phyloP scores from a whole-genome alignment of 2,888 invertebrate species.

The Idaea aversata region DNA sequence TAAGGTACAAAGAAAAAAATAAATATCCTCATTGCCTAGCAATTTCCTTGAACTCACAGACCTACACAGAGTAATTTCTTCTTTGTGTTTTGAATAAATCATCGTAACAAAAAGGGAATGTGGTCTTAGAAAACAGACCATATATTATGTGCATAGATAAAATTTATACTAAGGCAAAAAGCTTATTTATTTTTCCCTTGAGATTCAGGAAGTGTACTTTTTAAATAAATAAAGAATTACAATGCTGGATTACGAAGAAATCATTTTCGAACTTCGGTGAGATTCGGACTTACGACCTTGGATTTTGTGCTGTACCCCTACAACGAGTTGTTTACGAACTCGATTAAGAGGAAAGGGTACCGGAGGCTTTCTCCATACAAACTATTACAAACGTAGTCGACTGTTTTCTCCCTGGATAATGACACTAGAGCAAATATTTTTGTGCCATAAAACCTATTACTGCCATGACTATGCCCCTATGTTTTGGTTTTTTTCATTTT shows the following conservation, averaged over 20 bases:
- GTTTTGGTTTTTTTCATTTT: too few relatives aligned
- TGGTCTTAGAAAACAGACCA: slow-evolving; percentile 11
- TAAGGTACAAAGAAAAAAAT: neutral
- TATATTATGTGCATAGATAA: slow-evolving; percentile 3
- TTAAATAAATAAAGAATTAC: slow-evolving; percentile 10
- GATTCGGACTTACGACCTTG: too few relatives aligned
- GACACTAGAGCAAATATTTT: too few relatives aligned
- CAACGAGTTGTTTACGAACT: too few relatives aligned
- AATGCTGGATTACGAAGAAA: neutral
- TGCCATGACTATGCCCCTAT: too few relatives aligned
- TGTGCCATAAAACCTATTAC: too few relatives aligned
- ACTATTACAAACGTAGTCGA: too few relatives aligned
- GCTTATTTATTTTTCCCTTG: neutral
- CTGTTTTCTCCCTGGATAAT: too few relatives aligned
- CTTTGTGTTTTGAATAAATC: neutral
- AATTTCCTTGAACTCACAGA: neutral
- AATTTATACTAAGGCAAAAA: neutral
- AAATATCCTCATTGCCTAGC: neutral
- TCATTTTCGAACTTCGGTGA: slow-evolving; percentile 8
- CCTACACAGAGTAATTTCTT: neutral
- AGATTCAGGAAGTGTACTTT: neutral
- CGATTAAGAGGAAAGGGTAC: too few relatives aligned
- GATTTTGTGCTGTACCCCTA: too few relatives aligned
- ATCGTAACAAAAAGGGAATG: neutral
- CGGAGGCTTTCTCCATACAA: too few relatives aligned